Base-by-base conservation (phyloP, 2,888 invertebrate genomes). In the Trissonchulus sp. region DNA sequence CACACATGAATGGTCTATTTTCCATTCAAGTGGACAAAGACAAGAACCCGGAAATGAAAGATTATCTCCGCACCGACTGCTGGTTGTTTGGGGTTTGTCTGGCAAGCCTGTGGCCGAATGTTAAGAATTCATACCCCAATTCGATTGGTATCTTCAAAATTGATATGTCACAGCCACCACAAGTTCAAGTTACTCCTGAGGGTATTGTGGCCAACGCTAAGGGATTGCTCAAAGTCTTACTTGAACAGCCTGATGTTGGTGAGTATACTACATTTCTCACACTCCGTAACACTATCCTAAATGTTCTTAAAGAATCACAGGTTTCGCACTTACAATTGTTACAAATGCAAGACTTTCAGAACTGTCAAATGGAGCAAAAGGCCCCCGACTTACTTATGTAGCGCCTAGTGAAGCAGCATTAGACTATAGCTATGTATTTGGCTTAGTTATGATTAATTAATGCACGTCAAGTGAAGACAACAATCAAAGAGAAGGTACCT, bases 51-150 rank as follows among this genome's bases (percentile, higher is more conserved):
- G 68, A 65, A 65, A 8, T 33, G 33, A n/a, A 8, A 65, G 68
- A 34, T 18, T 65, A 65, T 65, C 31, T 65, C 8, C 8, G n/a
- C 8, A 34, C 68, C 15, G 68, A 65, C 68, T 65, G 68, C 35
- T 30, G 68, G 33, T 18, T 65, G 8, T 65, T 65, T 28, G 8
- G 8, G 8, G 68, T 65, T 18, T 65, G 68, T n/a, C 68, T 65
- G 31, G 31, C 68, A 8, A 65, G n/a, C n/a, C 68, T 65, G 8
- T 65, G 68, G 68, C 68, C 68, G 8, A 34, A 8, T 65, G 31
- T 65, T 8, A 15, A 8, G 8, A 30, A 34, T 33, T 33, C 31
- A 8, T 65, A 65, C 28, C 68, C 68, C 33, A 34, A 34, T n/a
- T 8, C 68, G 15, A 30, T 15, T 34, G 68, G 68, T 8, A 65